These are phyloP conservation scores for Todiramphus chloris DNA, from an alignment of 2,113 vertebrate genomes.

Conservation along the genomic window DNA sequence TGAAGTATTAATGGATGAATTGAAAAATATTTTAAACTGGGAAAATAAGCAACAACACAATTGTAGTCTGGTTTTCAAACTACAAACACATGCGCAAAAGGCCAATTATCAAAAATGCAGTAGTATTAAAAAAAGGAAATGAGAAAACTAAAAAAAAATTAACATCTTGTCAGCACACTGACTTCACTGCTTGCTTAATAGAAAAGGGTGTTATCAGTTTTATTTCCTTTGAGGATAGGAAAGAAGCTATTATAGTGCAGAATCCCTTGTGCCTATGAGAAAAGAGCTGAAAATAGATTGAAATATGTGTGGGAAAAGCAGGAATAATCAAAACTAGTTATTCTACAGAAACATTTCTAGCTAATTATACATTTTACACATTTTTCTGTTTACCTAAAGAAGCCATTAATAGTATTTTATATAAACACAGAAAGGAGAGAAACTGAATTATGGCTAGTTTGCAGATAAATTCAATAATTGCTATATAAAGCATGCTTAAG, in stretches of 20 bases:
- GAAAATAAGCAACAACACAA: not conserved
- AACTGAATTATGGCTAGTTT: not conserved
- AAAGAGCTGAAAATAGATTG: slow-evolving; percentile 39
- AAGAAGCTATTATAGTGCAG: slow-evolving; percentile 28
- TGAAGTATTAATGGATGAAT: slow-evolving; percentile 43
- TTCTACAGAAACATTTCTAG: not conserved
- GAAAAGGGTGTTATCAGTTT: slow-evolving; percentile 28
- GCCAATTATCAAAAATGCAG: not conserved
- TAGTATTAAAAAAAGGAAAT: slow-evolving; percentile 15
- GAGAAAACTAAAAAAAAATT: slow-evolving; percentile 12
- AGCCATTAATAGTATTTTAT: not conserved
- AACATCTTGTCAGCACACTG: slow-evolving; percentile 1
- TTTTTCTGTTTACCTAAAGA: slow-evolving; percentile 38
- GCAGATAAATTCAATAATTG: not conserved
- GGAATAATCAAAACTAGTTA: not conserved
- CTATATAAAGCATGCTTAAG: not conserved
- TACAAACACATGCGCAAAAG: not conserved
- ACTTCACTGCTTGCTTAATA: slow-evolving; percentile 4
- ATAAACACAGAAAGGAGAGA: not conserved
- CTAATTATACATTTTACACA: not conserved
- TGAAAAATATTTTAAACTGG: slow-evolving; percentile 46
- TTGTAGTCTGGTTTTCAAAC: slow-evolving; percentile 1
- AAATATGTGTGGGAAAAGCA: not conserved
- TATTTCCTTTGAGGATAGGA: slow-evolving; percentile 21
- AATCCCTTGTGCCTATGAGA: slow-evolving; percentile 13